These are phyloP conservation scores for Madoqua kirkii DNA, from an alignment of 2,113 vertebrate genomes.

Conservation along the genomic window DNA sequence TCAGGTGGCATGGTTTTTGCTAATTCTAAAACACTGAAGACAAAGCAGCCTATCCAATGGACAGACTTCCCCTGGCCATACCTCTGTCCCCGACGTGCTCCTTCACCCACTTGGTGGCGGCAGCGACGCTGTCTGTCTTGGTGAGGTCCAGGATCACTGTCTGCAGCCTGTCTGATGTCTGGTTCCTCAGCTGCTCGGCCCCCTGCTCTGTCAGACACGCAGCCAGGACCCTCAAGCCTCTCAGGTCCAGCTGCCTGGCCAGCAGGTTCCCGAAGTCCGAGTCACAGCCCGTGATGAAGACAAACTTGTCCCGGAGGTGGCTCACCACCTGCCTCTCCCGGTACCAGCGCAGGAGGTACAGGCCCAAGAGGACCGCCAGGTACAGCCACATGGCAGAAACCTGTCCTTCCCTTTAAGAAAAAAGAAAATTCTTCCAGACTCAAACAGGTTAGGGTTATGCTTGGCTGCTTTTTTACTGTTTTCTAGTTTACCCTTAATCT, in stretches of 20 bases:
- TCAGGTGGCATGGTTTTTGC: neutral
- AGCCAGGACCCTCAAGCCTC: neutral
- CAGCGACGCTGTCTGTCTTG: neutral
- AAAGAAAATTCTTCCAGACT: neutral
- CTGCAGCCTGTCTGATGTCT: neutral
- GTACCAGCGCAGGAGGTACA: neutral
- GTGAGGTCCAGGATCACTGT: neutral
- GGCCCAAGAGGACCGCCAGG: neutral
- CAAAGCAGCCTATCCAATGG: neutral
- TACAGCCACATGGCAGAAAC: neutral
- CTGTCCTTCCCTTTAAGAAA: neutral
- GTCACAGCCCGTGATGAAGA: neutral
- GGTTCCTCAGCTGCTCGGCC: neutral
- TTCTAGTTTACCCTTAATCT: neutral
- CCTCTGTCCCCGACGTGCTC: rapidly evolving
- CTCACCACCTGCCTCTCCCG: neutral
- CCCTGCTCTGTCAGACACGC: neutral
- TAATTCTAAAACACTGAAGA: neutral
- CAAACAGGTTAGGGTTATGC: neutral
- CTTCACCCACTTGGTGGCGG: neutral
- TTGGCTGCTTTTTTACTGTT: neutral
- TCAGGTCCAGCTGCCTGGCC: neutral
- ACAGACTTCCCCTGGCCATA: neutral
- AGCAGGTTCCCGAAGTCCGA: neutral
- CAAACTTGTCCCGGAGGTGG: neutral